Percentiles rank a stretch among this genome's conserved stretches.
Evolutionary conservation across 2,888 invertebrate genomes (phyloP).

Genomic region (Nymphalis c-album): DNA sequence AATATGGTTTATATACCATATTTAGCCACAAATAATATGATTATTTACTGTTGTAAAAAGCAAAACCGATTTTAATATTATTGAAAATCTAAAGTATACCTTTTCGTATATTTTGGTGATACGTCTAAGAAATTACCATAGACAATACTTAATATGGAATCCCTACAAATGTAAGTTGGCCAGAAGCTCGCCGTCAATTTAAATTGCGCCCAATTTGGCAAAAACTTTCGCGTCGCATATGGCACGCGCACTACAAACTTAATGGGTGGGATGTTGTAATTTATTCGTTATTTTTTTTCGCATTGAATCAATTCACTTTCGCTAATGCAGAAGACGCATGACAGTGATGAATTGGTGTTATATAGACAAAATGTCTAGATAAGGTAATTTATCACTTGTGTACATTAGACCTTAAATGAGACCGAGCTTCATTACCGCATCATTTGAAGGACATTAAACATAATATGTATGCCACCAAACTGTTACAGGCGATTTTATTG

Average conservation of each 20-base stretch:
- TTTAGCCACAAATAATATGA: too few relatives aligned
- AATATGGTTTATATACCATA: background rate
- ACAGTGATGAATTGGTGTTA: slow-evolving; percentile 72
- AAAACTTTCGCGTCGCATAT: slow-evolving; percentile 9
- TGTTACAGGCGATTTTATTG: slow-evolving; percentile 49
- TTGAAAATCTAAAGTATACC: too few relatives aligned
- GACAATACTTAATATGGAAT: background rate
- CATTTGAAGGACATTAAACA: slow-evolving; percentile 46
- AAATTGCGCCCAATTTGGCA: slow-evolving; percentile 24
- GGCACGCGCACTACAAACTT: slow-evolving; percentile 21
- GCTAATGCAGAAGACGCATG: slow-evolving; percentile 53
- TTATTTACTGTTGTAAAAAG: too few relatives aligned
- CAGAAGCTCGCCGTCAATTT: slow-evolving; percentile 3
- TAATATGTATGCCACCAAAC: slow-evolving; percentile 38
- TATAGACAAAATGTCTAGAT: slow-evolving; percentile 74
- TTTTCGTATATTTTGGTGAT: background rate
- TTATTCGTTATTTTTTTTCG: slow-evolving; percentile 38
- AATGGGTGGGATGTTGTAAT: slow-evolving; percentile 26
- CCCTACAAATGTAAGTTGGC: background rate
- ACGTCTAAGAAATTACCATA: background rate
- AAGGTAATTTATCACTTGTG: slow-evolving; percentile 72
- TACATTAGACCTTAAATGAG: slow-evolving; percentile 60
- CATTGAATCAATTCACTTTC: slow-evolving; percentile 62
- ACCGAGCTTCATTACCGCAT: slow-evolving; percentile 51
- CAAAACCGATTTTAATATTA: too few relatives aligned